Evolutionary conservation across 2,113 vertebrate genomes (phyloP).

Genomic region (Galeopterus variegatus): DNA sequence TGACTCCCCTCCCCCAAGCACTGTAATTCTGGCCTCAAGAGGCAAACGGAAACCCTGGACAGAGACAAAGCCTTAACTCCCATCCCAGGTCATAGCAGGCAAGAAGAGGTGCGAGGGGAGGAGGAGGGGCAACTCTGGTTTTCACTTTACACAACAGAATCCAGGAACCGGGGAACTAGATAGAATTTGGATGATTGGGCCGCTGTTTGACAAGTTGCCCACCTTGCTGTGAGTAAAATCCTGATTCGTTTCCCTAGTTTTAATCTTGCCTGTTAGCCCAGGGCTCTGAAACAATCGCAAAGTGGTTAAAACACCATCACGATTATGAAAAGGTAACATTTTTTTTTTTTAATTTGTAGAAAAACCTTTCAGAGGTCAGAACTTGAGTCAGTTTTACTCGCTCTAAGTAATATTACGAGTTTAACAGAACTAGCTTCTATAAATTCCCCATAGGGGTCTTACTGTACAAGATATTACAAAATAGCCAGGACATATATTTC

Average conservation of each 20-base stretch:
- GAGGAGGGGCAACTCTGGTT: neutral
- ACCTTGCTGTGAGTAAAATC: neutral
- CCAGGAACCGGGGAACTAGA: neutral
- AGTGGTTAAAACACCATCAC: constrained; percentile 24
- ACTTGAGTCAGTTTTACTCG: constrained; percentile 42
- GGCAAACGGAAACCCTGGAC: neutral
- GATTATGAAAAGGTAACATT: neutral
- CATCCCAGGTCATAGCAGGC: neutral
- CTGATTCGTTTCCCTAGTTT: neutral
- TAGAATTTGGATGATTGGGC: neutral
- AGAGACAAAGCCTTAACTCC: neutral
- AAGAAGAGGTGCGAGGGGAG: too few relatives aligned
- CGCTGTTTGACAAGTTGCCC: neutral
- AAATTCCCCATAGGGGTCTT: neutral
- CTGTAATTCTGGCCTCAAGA: neutral
- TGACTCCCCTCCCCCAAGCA: too few relatives aligned
- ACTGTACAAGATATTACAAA: constrained; percentile 39
- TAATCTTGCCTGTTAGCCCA: neutral
- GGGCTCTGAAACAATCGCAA: neutral
- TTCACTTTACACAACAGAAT: neutral
- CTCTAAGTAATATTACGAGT: neutral
- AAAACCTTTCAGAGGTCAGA: constrained; percentile 46
- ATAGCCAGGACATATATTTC: constrained; percentile 11
- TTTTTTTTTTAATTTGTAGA: neutral
- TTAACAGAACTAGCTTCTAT: neutral